Evolutionary conservation across 53 echinoderm and acorn worm genomes (phyloP).

Genomic region (Antedon mediterranea): DNA sequence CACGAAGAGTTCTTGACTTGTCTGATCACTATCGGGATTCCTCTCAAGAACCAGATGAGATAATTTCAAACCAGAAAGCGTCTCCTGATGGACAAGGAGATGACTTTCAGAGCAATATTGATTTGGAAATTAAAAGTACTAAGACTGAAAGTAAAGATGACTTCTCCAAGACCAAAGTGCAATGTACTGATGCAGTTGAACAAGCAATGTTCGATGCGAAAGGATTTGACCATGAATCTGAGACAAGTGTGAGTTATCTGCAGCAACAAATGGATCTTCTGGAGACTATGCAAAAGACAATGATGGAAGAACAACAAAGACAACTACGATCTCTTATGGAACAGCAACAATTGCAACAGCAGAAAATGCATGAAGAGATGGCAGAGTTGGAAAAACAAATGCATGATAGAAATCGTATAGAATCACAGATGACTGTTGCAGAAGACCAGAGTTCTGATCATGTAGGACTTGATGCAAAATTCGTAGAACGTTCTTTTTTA

Average conservation of each 20-base stretch:
- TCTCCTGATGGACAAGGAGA: neutral
- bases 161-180: no score
- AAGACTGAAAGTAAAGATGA: neutral
- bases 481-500: no score
- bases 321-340: conserved; percentile 60
- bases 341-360: conserved; percentile 59
- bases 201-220: neutral
- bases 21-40: neutral
- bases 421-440: neutral
- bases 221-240: neutral
- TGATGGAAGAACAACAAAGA: conserved; percentile 59
- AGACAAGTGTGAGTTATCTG: neutral
- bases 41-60: neutral
- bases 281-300: conserved; percentile 49
- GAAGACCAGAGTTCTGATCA: no score
- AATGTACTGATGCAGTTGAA: neutral
- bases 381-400: conserved; percentile 34
- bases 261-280: conserved; percentile 55
- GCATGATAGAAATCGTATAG: neutral
- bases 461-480: no score
- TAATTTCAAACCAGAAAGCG: neutral
- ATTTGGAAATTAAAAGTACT: no score
- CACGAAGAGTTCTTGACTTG: neutral
- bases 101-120: neutral
- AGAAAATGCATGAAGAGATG: conserved; percentile 70